Conservation (phyloP, 2,797 vertebrate genomes). For the Cuniculus paca region DNA sequence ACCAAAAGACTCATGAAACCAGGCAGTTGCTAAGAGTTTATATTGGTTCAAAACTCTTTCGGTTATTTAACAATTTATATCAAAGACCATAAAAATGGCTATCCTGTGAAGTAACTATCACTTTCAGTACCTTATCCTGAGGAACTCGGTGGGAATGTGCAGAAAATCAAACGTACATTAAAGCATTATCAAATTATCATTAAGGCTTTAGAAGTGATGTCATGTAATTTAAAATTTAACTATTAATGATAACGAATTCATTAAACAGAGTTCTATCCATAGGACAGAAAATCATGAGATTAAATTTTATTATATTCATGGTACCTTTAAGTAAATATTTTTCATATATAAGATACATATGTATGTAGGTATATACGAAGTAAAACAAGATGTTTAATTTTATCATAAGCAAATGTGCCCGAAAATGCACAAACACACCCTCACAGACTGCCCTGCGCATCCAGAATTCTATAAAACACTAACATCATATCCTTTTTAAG, state of each 20-base stretch:
- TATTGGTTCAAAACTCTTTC: not conserved
- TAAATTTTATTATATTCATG: not conserved
- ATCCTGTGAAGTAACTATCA: not conserved
- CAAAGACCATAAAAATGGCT: not conserved
- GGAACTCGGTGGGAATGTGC: not conserved
- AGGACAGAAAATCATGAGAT: not conserved
- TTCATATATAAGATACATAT: not conserved
- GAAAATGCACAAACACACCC: not conserved
- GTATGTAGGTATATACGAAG: not conserved
- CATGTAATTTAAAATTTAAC: conserved; percentile 2
- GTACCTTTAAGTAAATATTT: not conserved
- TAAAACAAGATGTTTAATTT: not conserved
- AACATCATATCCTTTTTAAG: not conserved
- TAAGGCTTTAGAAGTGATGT: not conserved
- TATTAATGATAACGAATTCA: not conserved
- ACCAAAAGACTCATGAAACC: not conserved
- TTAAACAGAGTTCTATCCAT: not conserved
- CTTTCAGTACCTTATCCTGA: not conserved
- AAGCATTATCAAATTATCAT: not conserved
- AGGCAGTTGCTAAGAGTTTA: not conserved
- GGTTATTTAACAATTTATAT: not conserved
- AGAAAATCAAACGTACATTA: not conserved
- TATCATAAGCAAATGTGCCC: not conserved
- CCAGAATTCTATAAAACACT: not conserved
- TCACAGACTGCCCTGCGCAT: not conserved